Conservation (phyloP, 2,113 vertebrate species). For the Centropus unirufus region DNA sequence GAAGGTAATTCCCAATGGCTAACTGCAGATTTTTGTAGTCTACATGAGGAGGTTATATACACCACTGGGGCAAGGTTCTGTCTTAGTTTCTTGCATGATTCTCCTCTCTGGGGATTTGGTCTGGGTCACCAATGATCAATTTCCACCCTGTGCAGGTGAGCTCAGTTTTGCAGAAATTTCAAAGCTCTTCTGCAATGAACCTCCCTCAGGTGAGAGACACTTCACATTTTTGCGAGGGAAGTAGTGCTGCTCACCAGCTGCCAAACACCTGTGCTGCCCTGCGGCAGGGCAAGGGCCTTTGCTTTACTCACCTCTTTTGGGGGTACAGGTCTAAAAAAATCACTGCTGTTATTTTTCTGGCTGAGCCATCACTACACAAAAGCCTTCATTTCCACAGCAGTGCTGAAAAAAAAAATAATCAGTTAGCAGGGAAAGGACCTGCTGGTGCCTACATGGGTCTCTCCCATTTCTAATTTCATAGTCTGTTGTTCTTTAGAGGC, state of each 20-base stretch:
- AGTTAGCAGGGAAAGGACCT: neutral
- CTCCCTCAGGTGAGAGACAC: neutral
- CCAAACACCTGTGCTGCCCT: neutral
- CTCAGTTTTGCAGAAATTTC: neutral
- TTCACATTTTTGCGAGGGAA: neutral
- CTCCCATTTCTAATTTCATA: constrained; percentile 34
- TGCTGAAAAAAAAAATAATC: neutral
- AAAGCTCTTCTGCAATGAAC: neutral
- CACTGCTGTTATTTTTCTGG: neutral
- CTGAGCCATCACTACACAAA: neutral
- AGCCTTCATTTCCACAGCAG: neutral
- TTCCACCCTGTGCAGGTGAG: neutral
- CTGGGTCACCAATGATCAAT: accelerated
- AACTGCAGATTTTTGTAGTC: neutral
- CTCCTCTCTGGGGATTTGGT: neutral
- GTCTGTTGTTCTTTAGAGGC: neutral
- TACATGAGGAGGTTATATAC: accelerated
- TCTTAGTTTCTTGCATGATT: neutral
- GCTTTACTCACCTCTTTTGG: neutral
- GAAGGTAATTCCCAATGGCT: neutral
- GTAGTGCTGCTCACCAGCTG: neutral
- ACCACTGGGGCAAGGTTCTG: neutral
- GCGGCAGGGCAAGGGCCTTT: neutral
- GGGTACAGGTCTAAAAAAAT: neutral
- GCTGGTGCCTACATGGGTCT: neutral